Conservation (phyloP, 2,113 vertebrate species). For the Columba livia region DNA sequence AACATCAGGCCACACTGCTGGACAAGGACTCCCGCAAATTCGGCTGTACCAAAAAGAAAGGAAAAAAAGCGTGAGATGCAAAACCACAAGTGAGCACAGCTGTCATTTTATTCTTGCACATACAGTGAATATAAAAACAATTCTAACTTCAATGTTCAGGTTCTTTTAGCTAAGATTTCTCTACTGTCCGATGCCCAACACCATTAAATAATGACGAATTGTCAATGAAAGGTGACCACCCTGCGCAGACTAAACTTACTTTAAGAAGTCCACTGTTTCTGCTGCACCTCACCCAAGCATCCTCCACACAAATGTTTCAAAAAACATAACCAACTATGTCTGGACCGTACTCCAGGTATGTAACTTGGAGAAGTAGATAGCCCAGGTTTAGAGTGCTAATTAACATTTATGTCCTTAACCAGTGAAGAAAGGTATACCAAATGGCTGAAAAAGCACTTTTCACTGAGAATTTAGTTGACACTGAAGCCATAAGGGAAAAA, state of each 20-base stretch:
- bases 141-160: not conserved
- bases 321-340: not conserved
- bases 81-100: not conserved
- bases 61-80: slow-evolving; percentile 3
- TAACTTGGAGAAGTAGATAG: not conserved
- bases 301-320: not conserved
- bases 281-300: not conserved
- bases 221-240: not conserved
- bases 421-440: not conserved
- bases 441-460: not conserved
- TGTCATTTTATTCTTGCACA: not conserved
- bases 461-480: not conserved
- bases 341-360: not conserved
- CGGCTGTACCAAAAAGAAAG: slow-evolving; percentile 79
- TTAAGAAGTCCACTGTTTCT: not conserved
- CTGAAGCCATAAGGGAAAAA: not conserved
- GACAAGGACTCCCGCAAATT: slow-evolving; percentile 96
- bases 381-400: not conserved
- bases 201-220: not conserved
- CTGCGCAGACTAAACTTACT: not conserved
- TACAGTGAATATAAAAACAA: not conserved
- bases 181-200: not conserved
- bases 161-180: not conserved
- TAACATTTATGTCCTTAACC: not conserved
- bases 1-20: slow-evolving; percentile 97